Evolutionary conservation across 2,113 vertebrate species (phyloP).

Genomic region (Silurus glanis): DNA sequence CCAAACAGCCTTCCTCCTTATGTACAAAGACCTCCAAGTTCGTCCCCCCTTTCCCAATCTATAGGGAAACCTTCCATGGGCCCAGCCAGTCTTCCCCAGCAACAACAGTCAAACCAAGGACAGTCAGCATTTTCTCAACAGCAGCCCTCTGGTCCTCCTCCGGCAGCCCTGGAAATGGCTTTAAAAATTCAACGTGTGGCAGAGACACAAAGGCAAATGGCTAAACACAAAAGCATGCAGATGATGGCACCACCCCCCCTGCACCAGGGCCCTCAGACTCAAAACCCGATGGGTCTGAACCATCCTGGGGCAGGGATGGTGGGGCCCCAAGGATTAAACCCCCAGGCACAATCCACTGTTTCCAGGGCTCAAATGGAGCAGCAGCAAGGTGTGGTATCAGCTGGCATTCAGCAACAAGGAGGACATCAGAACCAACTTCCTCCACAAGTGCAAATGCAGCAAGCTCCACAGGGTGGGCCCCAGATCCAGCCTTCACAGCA

Average conservation of each 20-base stretch:
- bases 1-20: conserved; percentile 78
- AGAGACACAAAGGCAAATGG: conserved; percentile 93
- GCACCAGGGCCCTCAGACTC: conserved; percentile 78
- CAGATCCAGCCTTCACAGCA: conserved; percentile 72
- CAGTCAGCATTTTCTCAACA: conserved; percentile 63
- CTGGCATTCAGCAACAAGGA: conserved; percentile 70
- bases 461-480: conserved; percentile 61
- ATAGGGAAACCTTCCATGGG: conserved; percentile 90
- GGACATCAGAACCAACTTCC: conserved; percentile 79
- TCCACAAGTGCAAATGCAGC: conserved; percentile 75
- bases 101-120: conserved; percentile 74
- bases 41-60: conserved; percentile 81
- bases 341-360: conserved; percentile 71
- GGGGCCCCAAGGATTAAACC: conserved; percentile 74
- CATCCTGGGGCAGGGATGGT: conserved; percentile 66
- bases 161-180: conserved; percentile 92
- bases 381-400: conserved; percentile 73
- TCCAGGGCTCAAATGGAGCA: conserved; percentile 73
- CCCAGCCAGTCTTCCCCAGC: conserved; percentile 80
- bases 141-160: conserved; percentile 78
- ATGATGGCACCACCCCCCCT: conserved; percentile 79
- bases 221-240: conserved; percentile 83
- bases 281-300: conserved; percentile 85
- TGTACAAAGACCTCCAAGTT: conserved; percentile 82
- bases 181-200: conserved; percentile 95